Base-by-base conservation (phyloP, 2,888 invertebrate genomes). In the Taphrorychus bicolor region DNA sequence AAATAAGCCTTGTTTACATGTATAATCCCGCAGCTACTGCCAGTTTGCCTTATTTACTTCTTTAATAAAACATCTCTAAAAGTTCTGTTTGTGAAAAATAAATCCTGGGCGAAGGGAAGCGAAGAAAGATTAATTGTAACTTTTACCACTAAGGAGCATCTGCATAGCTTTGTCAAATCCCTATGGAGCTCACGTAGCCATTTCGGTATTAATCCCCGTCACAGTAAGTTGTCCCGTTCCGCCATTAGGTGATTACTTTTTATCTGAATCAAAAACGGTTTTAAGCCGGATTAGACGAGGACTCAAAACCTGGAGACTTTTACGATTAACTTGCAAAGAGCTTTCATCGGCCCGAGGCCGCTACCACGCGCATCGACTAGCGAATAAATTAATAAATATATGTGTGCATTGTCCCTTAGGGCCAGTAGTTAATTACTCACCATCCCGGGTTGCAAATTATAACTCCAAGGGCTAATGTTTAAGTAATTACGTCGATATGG, bases 351-450 rank as follows among this genome's bases (percentile, higher is more conserved):
- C 32, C 7, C 32, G 32, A 7, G n/a, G n/a, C n/a, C n/a, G n/a
- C n/a, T n/a, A n/a, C n/a, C n/a, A n/a, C n/a, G n/a, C n/a, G n/a
- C n/a, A n/a, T n/a, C n/a, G n/a, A n/a, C n/a, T n/a, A n/a, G n/a
- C n/a, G n/a, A n/a, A n/a, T 32, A 11, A 32, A 32, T 7, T 32
- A 32, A 32, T 32, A 32, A 32, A 32, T 32, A 9, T 32, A 32
- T 32, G 45, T 53, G 53, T 49, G 54, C 54, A 56, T 64, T 60
- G 64, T 60, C 64, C 64, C 64, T 68, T 23, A 51, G 49, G 63
- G 68, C 64, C 64, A 64, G 60, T 64, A 64, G 60, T 59, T 69
- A 69, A 69, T 69, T 64, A 64, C 60, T 60, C 59, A 51, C 54
- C 56, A 54, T 21, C 61, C 57, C 42, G 61, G 57, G 58, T 67